Conservation (phyloP, 2,888 invertebrate species). For the Leptothorax acervorum region DNA sequence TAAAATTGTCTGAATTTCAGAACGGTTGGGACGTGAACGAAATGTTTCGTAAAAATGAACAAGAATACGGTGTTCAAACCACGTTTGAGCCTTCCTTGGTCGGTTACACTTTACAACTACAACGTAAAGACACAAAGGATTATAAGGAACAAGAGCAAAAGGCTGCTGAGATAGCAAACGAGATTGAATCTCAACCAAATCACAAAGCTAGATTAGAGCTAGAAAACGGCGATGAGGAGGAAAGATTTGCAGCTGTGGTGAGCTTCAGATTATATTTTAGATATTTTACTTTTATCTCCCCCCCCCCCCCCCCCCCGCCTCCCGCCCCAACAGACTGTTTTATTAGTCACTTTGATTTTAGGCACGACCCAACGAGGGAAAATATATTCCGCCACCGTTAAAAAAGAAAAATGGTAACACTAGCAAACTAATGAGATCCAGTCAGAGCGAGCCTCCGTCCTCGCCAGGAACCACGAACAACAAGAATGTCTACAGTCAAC, state of each 20-base stretch:
- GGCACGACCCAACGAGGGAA: constrained; percentile 86
- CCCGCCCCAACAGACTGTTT: neutral
- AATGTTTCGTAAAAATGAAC: constrained; percentile 98
- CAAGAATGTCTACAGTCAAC: constrained; percentile 83
- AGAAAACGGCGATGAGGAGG: constrained; percentile 97
- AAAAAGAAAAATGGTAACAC: constrained; percentile 90
- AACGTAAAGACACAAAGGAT: constrained; percentile 94
- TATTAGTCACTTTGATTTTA: constrained; percentile 56
- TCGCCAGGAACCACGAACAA: constrained; percentile 82
- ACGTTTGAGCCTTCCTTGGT: constrained; percentile 96
- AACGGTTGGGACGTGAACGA: constrained; percentile 99
- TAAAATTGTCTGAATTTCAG: constrained; percentile 65
- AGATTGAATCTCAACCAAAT: constrained; percentile 95
- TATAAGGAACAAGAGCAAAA: constrained; percentile 94
- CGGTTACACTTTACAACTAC: constrained; percentile 96
- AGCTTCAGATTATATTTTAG: constrained; percentile 17
- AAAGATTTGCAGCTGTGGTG: constrained; percentile 94
- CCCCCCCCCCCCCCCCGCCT: no score
- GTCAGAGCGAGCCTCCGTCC: constrained; percentile 86
- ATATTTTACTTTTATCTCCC: constrained; percentile 7
- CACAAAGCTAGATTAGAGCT: constrained; percentile 94
- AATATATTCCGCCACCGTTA: constrained; percentile 93
- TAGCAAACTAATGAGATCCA: constrained; percentile 90
- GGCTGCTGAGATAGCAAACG: constrained; percentile 96
- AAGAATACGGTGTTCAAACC: constrained; percentile 96